Base-by-base conservation (phyloP, 2,113 vertebrate species). In the Grantiella picta region DNA sequence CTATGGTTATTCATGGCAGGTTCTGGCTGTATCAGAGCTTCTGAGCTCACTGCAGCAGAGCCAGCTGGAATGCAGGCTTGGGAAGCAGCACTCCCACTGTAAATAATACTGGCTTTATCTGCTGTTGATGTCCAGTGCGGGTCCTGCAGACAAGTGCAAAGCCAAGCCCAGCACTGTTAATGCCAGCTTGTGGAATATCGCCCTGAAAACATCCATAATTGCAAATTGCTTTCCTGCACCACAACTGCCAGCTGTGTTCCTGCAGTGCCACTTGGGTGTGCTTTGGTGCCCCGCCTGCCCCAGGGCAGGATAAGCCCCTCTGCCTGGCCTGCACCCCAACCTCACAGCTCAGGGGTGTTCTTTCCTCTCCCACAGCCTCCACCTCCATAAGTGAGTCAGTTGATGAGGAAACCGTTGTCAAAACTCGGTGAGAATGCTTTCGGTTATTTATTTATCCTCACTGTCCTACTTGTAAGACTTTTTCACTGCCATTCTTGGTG, bases 341-440 rank as follows among this genome's bases (percentile, higher is more conserved):
- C 2, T 76, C 66, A 19, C 3, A 84, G 57, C 75, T 94, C 78
- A 35, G 5, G 20, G 54, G 35, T 22, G 35, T 42, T 84, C 54
- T 86, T 38, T 78, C 61, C 75, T 86, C 60, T 17, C 35, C 29
- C 82, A 42, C 89, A 98, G 98, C 60, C 82, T 97, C 96, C 29
- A 97, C 95, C 77, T 97, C 96, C 59, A 11, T 81, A 73, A 97
- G 97, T 44, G 70, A 93, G 28, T 76, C 97, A 54, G 92, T 96
- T 71, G 94, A 95, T 45, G 97, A 98, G 49, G 96, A 98, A 89
- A 97, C 97, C 2, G 95, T 96, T 50, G 52, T 96, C 61, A 91
- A 91, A 95, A 61, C 97, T 54, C 77, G 96, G 98, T 98, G 75
- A 98, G 98, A 69, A 72, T 56, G 7, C 72, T 85, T 79, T 61